Base-by-base conservation (phyloP, 2,797 vertebrate species). In the Naso thynnoides region DNA sequence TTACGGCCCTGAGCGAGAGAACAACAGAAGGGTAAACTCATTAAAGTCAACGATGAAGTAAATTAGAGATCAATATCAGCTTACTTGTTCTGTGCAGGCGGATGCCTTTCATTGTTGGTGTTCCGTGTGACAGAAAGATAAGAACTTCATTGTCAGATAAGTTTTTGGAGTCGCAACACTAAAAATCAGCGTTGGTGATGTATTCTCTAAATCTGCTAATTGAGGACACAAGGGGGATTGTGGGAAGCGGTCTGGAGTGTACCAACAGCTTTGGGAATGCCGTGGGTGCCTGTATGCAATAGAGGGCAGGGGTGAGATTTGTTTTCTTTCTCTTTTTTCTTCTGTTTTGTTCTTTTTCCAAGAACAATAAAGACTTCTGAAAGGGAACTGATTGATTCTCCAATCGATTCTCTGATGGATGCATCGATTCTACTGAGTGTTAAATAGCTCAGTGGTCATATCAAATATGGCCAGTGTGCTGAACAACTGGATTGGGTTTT, bases 391-490 rank as follows among this genome's bases (percentile, higher is more conserved):
- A 89, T 88, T 88, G 88, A 89, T 90, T 92, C 83, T 87, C 73
- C 86, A 89, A 86, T 88, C 57, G 73, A 81, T 86, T 87, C 85
- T 89, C 73, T 75, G 70, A 63, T 64, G 78, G 79, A 87, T 74
- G 84, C 84, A 63, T 86, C 24, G 50, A 86, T 88, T 90, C 87
- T 91, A 81, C 87, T 89, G 88, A 89, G 81, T 81, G 87, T 78
- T 88, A 79, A 90, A 91, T 88, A 90, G 89, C 88, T 76, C 84
- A 33, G 78, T 81, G 86, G 90, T 91, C 92, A 93, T 93, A 93
- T 95, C 84, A 92, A 86, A 93, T 93, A 92, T 93, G 91, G 58
- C 89, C 89, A 85, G 62, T 84, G 88, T 79, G 89, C 88, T 86
- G 87, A 88, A 79, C 58, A 84, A 84, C 77, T 78, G 88, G 85